Conservation (phyloP, 2,113 vertebrate genomes). For the Pitta sordida region DNA sequence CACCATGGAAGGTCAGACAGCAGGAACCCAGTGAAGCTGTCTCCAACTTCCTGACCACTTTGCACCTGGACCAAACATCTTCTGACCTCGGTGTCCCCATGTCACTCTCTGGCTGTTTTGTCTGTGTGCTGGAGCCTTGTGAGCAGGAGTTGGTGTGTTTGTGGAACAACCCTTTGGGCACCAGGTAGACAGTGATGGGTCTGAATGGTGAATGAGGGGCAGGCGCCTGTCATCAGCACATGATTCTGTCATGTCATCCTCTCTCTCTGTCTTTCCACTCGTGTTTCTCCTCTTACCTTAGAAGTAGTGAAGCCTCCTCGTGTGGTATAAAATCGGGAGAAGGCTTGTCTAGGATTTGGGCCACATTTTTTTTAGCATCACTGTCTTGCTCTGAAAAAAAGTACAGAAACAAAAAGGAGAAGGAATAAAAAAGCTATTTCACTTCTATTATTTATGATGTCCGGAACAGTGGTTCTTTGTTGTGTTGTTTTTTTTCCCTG, state of each 20-base stretch:
- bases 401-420: background rate
- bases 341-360: background rate
- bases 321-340: background rate
- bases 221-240: background rate
- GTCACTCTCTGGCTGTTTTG: background rate
- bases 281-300: background rate
- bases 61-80: background rate
- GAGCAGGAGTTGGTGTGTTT: background rate
- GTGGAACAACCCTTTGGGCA: background rate
- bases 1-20: background rate
- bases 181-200: background rate
- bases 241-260: background rate
- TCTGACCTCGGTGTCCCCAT: background rate
- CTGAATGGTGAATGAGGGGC: background rate
- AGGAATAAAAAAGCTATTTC: background rate
- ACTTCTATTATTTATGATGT: background rate
- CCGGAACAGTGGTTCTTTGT: background rate
- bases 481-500: background rate
- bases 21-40: background rate
- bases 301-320: background rate
- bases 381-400: background rate
- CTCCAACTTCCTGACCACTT: background rate
- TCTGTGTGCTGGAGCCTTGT: background rate
- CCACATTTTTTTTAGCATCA: background rate
- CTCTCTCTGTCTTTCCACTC: background rate